phyloP scores from a whole-genome alignment of 2,113 vertebrate genomes.

The Burhinus oedicnemus region DNA sequence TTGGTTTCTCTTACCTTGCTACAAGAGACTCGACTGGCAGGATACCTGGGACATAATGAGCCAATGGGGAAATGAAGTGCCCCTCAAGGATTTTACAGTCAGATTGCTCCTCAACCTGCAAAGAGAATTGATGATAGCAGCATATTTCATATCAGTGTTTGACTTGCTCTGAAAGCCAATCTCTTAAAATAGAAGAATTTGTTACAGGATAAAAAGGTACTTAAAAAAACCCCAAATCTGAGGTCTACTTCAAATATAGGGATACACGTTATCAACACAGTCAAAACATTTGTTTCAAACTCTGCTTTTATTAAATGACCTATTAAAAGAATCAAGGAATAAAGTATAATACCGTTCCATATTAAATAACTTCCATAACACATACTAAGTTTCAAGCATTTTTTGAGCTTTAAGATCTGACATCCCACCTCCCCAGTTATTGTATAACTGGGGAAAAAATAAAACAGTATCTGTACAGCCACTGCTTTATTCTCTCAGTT shows the following conservation, averaged over 20 bases:
- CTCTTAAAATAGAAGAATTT: neutral
- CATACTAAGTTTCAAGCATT: neutral
- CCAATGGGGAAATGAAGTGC: constrained; percentile 93
- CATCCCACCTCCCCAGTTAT: neutral
- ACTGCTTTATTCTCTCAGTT: neutral
- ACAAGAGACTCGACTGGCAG: constrained; percentile 88
- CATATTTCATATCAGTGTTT: neutral
- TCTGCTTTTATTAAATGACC: neutral
- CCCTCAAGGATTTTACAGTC: constrained; percentile 94
- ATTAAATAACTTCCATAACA: neutral
- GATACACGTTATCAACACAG: neutral
- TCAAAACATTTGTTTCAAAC: neutral
- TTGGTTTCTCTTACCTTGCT: constrained; percentile 83
- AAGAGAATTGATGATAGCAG: neutral
- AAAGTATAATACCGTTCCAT: neutral
- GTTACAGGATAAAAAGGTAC: neutral
- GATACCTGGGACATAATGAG: constrained; percentile 90
- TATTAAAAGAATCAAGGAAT: neutral
- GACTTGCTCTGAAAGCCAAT: neutral
- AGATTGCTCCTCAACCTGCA: constrained; percentile 87
- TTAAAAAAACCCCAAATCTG: neutral
- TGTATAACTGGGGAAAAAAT: neutral
- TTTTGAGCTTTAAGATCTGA: neutral
- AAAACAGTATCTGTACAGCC: neutral
- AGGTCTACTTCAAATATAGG: neutral